Evolutionary conservation across 2,113 vertebrate genomes (phyloP), one percentile per base, ranked within the genome.

Genomic region (Phylloscopus trochilus): DNA sequence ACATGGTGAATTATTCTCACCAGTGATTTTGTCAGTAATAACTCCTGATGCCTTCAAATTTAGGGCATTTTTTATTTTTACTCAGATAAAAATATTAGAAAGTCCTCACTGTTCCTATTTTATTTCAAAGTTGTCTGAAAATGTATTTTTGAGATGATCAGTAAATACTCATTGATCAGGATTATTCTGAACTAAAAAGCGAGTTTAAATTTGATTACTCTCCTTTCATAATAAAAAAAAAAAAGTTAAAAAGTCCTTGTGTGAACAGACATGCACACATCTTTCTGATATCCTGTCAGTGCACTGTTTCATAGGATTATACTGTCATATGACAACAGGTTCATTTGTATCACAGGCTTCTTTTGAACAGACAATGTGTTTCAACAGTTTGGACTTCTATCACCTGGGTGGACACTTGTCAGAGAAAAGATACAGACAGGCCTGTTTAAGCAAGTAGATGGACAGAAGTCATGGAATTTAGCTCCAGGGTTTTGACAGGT

Each of bases 271-370:
- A 19, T 18, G 46, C 64, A 90, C 27, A 60, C 28, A 79, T 80
- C 64, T 55, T 80, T 74, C 49, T 41, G 93, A 68, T 76, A 75
- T 75, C n/a, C 52, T 72, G 22, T 59, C 53, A 75, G 64, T 58
- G 62, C 31, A 73, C 64, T 92, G 63, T 85, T 89, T 96, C 27
- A 66, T 73, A 92, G 84, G 56, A 90, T 90, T 67, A 70, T 37
- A 31, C 37, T 43, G 41, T 87, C 72, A 69, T 17, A 31, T 52
- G 73, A 90, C 89, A 83, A 78, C 53, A 83, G 58, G 24, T 30
- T 19, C 60, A 55, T 70, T 79, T 60, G 56, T 63, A 41, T 80
- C 59, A 55, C 67, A 82, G 72, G 31, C 72, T 91, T 93, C 67
- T 46, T 75, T 88, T 87, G 81, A 96, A 87, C 68, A 87, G 37